Evolutionary conservation across 1,140 invertebrate species (phyloP).

Genomic region (Tyrophagus putrescentiae): DNA sequence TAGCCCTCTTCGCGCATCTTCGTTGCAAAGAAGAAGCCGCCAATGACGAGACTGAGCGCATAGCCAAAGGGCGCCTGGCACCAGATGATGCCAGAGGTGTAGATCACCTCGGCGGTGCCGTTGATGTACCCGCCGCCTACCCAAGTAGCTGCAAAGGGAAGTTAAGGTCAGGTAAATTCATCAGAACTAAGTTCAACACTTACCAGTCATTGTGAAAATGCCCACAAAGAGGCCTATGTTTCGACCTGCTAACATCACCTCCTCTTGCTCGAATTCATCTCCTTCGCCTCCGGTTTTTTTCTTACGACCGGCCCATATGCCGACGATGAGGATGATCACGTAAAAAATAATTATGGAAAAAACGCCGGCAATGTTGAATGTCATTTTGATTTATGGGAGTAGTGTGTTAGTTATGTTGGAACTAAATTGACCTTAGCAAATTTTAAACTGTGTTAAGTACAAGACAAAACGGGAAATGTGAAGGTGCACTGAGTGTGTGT

Average conservation of each 20-base stretch:
- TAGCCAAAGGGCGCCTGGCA: constrained; percentile 96
- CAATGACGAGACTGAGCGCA: constrained; percentile 78
- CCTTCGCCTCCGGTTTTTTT: constrained; percentile 56
- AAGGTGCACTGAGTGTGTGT: background rate
- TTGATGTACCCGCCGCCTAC: constrained; percentile 98
- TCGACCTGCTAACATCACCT: constrained; percentile 88
- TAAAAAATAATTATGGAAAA: constrained; percentile 87
- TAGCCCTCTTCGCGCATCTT: constrained; percentile 94
- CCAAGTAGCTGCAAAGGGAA: constrained; percentile 64
- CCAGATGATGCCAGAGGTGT: constrained; percentile 76
- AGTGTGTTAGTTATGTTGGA: background rate
- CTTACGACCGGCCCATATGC: constrained; percentile 87
- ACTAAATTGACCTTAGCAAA: background rate
- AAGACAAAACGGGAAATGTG: too few species aligned
- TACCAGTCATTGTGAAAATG: constrained; percentile 95
- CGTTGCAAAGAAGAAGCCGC: constrained; percentile 92
- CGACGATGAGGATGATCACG: constrained; percentile 72
- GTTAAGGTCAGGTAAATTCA: constrained; percentile 24
- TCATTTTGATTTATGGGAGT: constrained; percentile 26
- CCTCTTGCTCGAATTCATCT: constrained; percentile 44
- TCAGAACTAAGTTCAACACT: constrained; percentile 29
- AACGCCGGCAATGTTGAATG: constrained; percentile 69
- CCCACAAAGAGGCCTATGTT: constrained; percentile 91
- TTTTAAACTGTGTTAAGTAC: background rate
- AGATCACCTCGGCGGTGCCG: constrained; percentile 89